Conservation (phyloP, 1,140 invertebrate species). For the Achatina immaculata region DNA sequence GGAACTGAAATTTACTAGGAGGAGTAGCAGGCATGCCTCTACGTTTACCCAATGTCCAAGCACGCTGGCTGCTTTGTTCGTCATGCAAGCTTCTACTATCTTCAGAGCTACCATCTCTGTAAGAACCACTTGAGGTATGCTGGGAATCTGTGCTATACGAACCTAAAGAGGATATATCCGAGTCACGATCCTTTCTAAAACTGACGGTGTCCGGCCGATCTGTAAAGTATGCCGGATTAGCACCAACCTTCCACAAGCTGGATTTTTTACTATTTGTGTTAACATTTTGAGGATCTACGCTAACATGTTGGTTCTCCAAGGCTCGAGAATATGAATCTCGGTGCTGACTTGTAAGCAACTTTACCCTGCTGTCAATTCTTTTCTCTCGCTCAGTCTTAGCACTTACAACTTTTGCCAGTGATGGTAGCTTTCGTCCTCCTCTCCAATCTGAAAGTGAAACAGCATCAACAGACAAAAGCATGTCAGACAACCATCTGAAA, state of each 20-base stretch:
- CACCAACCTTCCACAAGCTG: too few relatives aligned
- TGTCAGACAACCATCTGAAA: too few relatives aligned
- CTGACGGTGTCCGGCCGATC: not conserved
- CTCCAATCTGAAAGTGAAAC: conserved; percentile 7
- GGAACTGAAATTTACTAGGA: not conserved
- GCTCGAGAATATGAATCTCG: conserved; percentile 24
- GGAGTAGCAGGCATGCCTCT: not conserved
- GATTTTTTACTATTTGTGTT: not conserved
- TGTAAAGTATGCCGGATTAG: not conserved
- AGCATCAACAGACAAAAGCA: not conserved
- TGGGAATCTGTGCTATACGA: not conserved
- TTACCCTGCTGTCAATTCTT: not conserved
- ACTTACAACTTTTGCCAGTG: not conserved
- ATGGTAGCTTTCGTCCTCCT: not conserved
- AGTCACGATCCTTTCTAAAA: not conserved
- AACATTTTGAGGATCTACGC: not conserved
- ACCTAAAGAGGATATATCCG: not conserved
- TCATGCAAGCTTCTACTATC: conserved; percentile 7
- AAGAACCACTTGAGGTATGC: not conserved
- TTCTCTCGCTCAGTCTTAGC: not conserved
- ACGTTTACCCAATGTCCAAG: not conserved
- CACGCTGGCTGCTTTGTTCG: not conserved
- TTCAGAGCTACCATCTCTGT: not conserved
- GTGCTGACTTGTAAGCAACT: not conserved
- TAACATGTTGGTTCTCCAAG: conserved; percentile 5